Evolutionary conservation across 1,140 invertebrate species (phyloP), one percentile per base, ranked within the genome.

Genomic region (Triops cancriformis): DNA sequence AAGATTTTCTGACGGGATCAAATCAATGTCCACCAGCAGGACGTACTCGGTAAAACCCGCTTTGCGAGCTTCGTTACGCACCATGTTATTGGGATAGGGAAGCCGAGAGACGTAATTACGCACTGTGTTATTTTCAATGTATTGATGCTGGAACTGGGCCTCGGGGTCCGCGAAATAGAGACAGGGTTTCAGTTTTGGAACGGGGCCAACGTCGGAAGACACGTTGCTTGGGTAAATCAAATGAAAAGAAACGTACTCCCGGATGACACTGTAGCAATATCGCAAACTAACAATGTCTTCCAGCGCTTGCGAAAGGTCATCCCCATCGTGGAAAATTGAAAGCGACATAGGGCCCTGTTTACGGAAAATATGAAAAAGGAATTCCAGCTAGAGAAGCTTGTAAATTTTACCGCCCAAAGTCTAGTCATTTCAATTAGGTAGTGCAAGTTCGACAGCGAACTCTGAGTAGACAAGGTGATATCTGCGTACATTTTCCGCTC

Each of bases 1-100:
- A 0, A 90, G 82, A 79, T 86, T 83, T 73, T 80, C 76, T 75
- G 83, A 88, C 10, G 88, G 88, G 12, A 88, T 43, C 84, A 90
- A 86, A 81, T 90, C 88, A 73, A 89, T 85, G 81, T 90, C 89
- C 43, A 88, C 82, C 18, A 88, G 84, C 75, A 90, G 83, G 43
- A 89, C 82, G 82, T 86, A 88, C 27, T 86, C 84, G 5, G 87
- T 86, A 26, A 79, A 79, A 0, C 85, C 80, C 79, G 85, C 85
- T 78, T 84, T 83, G 26, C 87, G 80, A 2, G 85, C 89, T 31
- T 88, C 85, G 82, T 90, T 90, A 41, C 89, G 80, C 27, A 90
- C 82, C 5, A 89, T 79, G 82, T 90, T 90, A 79, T 87, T 86
- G 12, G 89, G 89, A 80, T 87, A 89, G 11, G 79, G 76, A 26